These are phyloP conservation scores for Tiaroga cobitis DNA, from an alignment of 2,797 vertebrate genomes.

Conservation along the genomic window DNA sequence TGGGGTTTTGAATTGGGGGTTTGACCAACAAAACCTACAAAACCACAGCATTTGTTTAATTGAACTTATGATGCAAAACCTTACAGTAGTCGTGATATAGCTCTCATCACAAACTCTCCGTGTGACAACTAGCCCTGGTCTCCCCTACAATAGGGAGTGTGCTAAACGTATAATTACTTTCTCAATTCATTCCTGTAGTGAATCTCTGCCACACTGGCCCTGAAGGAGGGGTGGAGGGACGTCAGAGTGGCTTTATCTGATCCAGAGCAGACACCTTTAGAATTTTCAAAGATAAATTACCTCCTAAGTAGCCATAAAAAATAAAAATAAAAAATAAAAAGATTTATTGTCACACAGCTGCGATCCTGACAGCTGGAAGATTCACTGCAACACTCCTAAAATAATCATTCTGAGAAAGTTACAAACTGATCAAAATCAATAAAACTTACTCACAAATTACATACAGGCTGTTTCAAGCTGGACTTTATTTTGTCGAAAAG, in stretches of 20 bases:
- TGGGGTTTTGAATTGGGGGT: background rate
- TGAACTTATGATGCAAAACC: background rate
- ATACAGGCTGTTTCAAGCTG: background rate
- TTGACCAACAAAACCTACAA: background rate
- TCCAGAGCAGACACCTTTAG: constrained; percentile 80
- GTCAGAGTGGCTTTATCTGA: constrained; percentile 72
- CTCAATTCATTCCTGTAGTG: constrained; percentile 60
- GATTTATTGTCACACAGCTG: constrained; percentile 61
- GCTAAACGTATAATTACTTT: constrained; percentile 68
- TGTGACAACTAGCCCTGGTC: background rate
- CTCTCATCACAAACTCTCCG: background rate
- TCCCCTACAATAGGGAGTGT: constrained; percentile 32
- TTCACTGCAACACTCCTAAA: constrained; percentile 24
- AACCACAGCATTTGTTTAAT: constrained; percentile 1
- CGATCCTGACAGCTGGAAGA: constrained; percentile 65
- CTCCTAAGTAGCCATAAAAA: constrained; percentile 71
- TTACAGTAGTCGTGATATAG: background rate
- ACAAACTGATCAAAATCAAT: background rate
- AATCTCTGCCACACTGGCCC: constrained; percentile 42
- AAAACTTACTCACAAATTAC: background rate
- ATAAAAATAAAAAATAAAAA: constrained; percentile 61
- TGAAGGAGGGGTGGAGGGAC: constrained; percentile 55
- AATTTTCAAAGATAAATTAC: constrained; percentile 73
- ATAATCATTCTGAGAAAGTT: constrained; percentile 39
- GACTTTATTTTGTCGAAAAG: constrained; percentile 1